phyloP scores from a whole-genome alignment of 2,888 invertebrate genomes.

The Acrocyrtus sp. region DNA sequence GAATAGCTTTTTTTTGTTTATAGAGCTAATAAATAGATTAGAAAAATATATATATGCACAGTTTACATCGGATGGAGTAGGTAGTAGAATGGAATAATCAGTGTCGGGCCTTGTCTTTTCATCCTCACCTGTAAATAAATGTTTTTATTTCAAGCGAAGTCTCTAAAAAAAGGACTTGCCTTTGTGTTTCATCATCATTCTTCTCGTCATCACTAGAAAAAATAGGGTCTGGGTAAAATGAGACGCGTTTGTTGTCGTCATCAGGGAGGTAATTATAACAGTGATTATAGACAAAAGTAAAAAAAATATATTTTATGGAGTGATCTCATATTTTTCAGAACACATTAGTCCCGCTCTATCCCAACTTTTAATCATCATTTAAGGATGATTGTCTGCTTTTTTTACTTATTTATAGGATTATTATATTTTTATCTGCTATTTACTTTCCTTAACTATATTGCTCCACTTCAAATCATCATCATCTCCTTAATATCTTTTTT shows the following conservation, averaged over 20 bases:
- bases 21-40: conserved; percentile 14
- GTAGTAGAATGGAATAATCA: conserved; percentile 27
- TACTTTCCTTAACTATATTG: neutral
- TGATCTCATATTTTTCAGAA: too few relatives aligned
- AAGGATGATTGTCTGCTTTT: conserved; percentile 20
- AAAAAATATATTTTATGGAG: too few relatives aligned
- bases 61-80: too few relatives aligned
- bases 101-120: conserved; percentile 37
- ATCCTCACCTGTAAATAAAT: too few relatives aligned
- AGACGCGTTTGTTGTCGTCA: conserved; percentile 15
- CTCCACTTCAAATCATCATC: conserved; percentile 32
- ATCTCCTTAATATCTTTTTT: conserved; percentile 15
- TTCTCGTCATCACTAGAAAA: neutral
- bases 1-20: conserved; percentile 6
- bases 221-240: too few relatives aligned
- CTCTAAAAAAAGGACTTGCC: conserved; percentile 31
- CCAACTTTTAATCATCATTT: too few relatives aligned
- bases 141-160: too few relatives aligned
- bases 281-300: conserved; percentile 21
- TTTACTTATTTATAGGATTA: conserved; percentile 6
- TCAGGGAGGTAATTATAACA: conserved; percentile 1
- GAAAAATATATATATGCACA: conserved; percentile 7
- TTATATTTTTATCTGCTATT: conserved; percentile 11
- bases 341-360: neutral
- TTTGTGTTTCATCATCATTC: conserved; percentile 2